Base-by-base conservation (phyloP, 2,888 invertebrate species). In the Fragum whitleyi region DNA sequence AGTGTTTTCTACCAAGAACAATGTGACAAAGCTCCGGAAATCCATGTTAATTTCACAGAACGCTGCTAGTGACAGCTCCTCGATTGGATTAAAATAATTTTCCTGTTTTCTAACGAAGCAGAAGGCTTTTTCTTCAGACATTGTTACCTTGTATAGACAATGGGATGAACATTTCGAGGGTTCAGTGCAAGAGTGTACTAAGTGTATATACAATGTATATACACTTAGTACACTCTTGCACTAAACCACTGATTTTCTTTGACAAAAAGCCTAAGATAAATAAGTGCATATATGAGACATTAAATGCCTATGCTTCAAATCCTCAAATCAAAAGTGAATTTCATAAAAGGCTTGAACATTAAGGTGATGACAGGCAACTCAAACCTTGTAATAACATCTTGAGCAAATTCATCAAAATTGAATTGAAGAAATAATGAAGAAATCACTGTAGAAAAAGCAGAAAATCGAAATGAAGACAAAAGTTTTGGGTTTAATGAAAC, bases 21-120 rank as follows among this genome's bases (percentile, higher is more conserved):
- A 29, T 62, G 62, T n/a, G 42, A 65, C 65, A 42, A 42, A 23
- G 26, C 65, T 42, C 65, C 65, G 65, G 65, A 65, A 65, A 65
- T 65, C 65, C 65, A 65, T 65, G 65, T 39, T 65, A 65, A 65
- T 65, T 65, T 65, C 65, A 65, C 65, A 65, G 65, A 65, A 6
- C 47, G 42, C 65, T 65, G 65, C 23, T 42, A 65, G 7, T 65
- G 65, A 65, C 65, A 65, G 65, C 65, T 23, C 42, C 47, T 16
- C 21, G 65, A 65, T 65, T 42, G 65, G 65, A 65, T 65, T 65
- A 65, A 65, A 65, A 42, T 65, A 65, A 65, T 65, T 65, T 65
- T 65, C 47, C 42, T 65, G 2, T 39, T 65, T 57, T 42, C 39
- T 42, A 65, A 65, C 36, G 65, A 42, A 62, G 32, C 62, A 26